phyloP scores from a whole-genome alignment of 1,140 invertebrate species.

The Drosophila mayri region DNA sequence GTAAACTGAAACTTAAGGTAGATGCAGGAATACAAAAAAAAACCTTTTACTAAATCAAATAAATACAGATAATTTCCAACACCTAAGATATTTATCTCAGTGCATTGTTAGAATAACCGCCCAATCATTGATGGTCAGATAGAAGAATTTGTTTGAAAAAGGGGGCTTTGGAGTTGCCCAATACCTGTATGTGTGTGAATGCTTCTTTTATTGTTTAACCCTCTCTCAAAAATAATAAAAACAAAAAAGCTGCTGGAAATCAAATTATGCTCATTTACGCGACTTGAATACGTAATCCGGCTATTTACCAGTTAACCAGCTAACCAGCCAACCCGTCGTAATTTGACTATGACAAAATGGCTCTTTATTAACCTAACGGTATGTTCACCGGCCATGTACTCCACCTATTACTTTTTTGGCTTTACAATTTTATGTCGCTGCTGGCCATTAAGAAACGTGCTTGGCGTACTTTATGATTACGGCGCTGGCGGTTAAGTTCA shows the following conservation, averaged over 20 bases:
- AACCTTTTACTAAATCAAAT: neutral
- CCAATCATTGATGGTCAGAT: conserved; percentile 26
- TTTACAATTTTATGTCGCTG: conserved; percentile 55
- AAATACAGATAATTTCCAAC: neutral
- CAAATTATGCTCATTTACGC: conserved; percentile 76
- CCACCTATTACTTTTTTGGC: conserved; percentile 45
- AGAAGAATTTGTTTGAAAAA: conserved; percentile 3
- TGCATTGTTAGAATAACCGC: conserved; percentile 38
- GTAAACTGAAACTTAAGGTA: no score
- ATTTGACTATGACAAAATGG: conserved; percentile 74
- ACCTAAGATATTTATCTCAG: neutral
- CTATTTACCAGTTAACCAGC: conserved; percentile 13
- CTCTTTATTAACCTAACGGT: conserved; percentile 70
- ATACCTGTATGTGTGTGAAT: conserved; percentile 15
- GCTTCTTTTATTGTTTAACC: conserved; percentile 18
- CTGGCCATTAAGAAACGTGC: conserved; percentile 69
- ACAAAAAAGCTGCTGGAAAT: conserved; percentile 27
- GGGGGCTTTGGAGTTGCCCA: conserved; percentile 19
- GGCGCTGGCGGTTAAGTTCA: conserved; percentile 23
- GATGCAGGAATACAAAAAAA: no score
- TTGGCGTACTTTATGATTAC: conserved; percentile 52
- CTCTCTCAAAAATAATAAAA: neutral
- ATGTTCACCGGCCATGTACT: conserved; percentile 49
- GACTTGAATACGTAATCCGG: conserved; percentile 70
- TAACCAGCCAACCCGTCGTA: conserved; percentile 23